phyloP scores from a whole-genome alignment of 1,140 invertebrate genomes.

The Amyelois transitella region DNA sequence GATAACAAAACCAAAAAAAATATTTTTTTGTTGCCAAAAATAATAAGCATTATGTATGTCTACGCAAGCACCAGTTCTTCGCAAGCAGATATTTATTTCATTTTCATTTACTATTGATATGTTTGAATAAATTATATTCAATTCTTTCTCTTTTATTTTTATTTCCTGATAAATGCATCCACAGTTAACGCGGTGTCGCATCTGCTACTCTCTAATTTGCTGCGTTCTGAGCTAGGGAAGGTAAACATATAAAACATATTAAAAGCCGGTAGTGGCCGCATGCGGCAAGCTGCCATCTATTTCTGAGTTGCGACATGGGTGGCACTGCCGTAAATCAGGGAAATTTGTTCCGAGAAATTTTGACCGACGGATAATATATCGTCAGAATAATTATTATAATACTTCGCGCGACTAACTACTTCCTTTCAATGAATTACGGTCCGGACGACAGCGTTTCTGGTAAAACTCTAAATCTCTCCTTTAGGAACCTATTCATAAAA shows the following conservation, averaged over 20 bases:
- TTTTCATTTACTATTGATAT: too few relatives aligned
- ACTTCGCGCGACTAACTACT: neutral
- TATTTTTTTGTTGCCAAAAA: too few relatives aligned
- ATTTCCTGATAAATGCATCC: too few relatives aligned
- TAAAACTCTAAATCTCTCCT: neutral
- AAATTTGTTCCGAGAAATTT: conserved; percentile 61
- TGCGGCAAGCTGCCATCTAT: conserved; percentile 34
- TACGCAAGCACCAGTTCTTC: too few relatives aligned
- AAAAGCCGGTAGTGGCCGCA: neutral
- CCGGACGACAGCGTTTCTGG: neutral
- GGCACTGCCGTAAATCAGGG: conserved; percentile 58
- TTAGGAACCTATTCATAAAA: neutral
- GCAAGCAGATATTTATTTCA: too few relatives aligned
- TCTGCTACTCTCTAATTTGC: neutral
- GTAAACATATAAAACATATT: conserved; percentile 3
- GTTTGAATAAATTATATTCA: too few relatives aligned
- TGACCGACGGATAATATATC: conserved; percentile 35
- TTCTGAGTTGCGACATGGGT: conserved; percentile 52
- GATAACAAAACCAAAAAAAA: too few relatives aligned
- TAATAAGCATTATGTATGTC: too few relatives aligned
- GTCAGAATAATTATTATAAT: conserved; percentile 30
- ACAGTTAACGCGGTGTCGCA: neutral
- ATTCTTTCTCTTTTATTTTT: too few relatives aligned
- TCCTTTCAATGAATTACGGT: neutral
- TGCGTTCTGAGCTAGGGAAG: neutral